Percentiles rank a stretch among this genome's conserved stretches.
These are phyloP conservation scores for Brachionus rotundiformis DNA, from an alignment of 1,140 invertebrate genomes.

Conservation along the genomic window DNA sequence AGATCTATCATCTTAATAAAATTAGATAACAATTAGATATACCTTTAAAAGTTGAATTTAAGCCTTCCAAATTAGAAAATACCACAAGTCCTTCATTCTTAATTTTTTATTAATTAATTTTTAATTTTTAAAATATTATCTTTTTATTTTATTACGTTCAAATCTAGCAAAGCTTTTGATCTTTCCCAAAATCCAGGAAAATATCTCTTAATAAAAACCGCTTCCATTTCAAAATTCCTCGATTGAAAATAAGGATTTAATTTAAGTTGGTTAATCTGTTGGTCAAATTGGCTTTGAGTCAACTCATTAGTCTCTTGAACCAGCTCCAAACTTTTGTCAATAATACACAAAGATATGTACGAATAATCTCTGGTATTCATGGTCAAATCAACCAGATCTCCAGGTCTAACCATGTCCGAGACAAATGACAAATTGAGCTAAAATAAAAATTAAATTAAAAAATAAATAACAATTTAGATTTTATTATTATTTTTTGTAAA, in stretches of 20 bases:
- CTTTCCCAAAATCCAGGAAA: constrained; percentile 11
- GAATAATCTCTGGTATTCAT: neutral
- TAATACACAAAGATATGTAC: constrained; percentile 7
- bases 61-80: neutral
- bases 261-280: neutral
- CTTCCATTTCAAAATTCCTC: neutral
- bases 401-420: neutral
- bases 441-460: neutral
- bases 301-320: neutral
- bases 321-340: constrained; percentile 44
- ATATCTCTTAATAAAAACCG: neutral
- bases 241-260: neutral
- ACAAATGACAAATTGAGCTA: constrained; percentile 7
- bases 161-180: neutral
- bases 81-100: constrained; percentile 2
- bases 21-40: too few species aligned
- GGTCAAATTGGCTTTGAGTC: neutral
- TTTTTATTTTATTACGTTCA: too few species aligned
- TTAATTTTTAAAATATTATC: too few species aligned
- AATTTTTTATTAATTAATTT: neutral
- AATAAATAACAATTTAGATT: neutral
- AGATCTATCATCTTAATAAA: too few species aligned
- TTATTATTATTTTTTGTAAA: too few species aligned
- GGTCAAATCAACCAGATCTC: neutral
- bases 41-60: neutral